phyloP scores from a whole-genome alignment of 2,113 vertebrate genomes.

The Varanus komodoensis region DNA sequence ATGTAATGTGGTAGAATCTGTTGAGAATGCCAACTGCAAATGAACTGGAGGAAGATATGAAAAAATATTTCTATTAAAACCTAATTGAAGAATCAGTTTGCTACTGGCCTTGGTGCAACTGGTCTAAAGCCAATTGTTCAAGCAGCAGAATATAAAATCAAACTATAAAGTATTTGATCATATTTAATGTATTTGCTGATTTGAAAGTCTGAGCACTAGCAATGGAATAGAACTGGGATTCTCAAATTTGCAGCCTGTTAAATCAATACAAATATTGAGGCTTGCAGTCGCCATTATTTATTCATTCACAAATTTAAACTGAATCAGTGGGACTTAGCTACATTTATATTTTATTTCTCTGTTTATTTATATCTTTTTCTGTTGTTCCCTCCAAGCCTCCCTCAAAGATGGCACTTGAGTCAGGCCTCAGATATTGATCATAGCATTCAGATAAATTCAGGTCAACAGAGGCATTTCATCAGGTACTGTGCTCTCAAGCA shows the following conservation, averaged over 20 bases:
- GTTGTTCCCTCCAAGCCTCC: too few relatives aligned
- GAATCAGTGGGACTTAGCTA: not conserved
- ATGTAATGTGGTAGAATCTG: not conserved
- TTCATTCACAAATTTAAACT: not conserved
- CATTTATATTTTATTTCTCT: too few relatives aligned
- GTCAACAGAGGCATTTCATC: too few relatives aligned
- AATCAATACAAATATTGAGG: not conserved
- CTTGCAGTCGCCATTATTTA: not conserved
- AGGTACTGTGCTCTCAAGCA: too few relatives aligned
- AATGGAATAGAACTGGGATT: not conserved
- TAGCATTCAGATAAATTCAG: too few relatives aligned
- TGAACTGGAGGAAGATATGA: not conserved
- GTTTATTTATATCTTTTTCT: too few relatives aligned
- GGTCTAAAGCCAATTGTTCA: constrained; percentile 4
- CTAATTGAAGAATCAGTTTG: not conserved
- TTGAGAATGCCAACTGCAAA: not conserved
- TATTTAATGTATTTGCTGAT: not conserved
- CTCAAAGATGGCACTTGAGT: too few relatives aligned
- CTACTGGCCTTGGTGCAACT: not conserved
- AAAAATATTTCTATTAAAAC: constrained; percentile 2
- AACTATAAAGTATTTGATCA: not conserved
- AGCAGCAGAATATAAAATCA: constrained; percentile 8
- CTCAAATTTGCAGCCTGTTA: not conserved
- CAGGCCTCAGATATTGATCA: too few relatives aligned
- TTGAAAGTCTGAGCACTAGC: not conserved